Evolutionary conservation across 2,888 invertebrate genomes (phyloP).

Genomic region (Asteroscopus sphinx): DNA sequence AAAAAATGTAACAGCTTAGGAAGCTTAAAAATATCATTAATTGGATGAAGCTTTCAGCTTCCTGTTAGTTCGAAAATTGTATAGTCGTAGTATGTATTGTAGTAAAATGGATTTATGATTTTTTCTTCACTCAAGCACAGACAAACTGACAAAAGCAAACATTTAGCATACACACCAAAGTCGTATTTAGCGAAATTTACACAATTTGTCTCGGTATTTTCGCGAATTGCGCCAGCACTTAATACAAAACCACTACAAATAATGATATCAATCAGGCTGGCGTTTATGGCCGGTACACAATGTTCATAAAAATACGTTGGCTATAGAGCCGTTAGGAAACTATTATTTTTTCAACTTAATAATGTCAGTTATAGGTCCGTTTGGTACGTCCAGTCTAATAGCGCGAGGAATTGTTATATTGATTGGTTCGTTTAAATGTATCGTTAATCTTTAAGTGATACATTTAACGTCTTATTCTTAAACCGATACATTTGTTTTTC

Average conservation of each 20-base stretch:
- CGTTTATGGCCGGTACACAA: slow-evolving; percentile 31
- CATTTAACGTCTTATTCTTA: slow-evolving; percentile 37
- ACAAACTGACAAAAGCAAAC: slow-evolving; percentile 3
- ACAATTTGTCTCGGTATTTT: slow-evolving; percentile 58
- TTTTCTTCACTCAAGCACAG: neutral
- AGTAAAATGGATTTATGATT: no score
- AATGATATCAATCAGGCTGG: slow-evolving; percentile 52
- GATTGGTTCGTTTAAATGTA: slow-evolving; percentile 36
- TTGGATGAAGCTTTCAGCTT: no score
- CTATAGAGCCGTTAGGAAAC: slow-evolving; percentile 46
- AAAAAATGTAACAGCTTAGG: no score
- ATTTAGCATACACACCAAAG: neutral
- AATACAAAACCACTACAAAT: no score
- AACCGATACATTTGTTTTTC: neutral
- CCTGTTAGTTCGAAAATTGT: no score
- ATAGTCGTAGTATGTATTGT: no score
- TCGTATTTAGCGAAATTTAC: slow-evolving; percentile 42
- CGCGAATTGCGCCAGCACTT: slow-evolving; percentile 48
- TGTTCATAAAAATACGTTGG: slow-evolving; percentile 38
- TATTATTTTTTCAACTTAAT: slow-evolving; percentile 40
- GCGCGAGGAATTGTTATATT: slow-evolving; percentile 41
- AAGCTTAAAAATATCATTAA: no score
- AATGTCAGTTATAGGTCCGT: slow-evolving; percentile 33
- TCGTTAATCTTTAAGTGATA: slow-evolving; percentile 36
- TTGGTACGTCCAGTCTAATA: slow-evolving; percentile 42